Base-by-base conservation (phyloP, 92 coral and sea anemone species). In the Blastomussa wellsi region DNA sequence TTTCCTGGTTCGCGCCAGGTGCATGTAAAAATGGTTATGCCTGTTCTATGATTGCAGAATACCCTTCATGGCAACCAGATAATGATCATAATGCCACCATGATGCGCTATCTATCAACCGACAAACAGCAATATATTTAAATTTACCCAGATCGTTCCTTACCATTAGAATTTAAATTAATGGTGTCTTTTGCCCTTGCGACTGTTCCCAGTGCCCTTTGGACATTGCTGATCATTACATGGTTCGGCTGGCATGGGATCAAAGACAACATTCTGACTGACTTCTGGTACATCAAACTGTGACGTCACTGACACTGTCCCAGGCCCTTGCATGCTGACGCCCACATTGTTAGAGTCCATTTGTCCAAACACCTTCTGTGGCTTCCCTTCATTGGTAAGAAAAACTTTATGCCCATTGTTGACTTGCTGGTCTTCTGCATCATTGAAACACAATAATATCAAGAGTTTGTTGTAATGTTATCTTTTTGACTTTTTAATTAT, bases 281-380 rank as follows among this genome's bases (percentile, higher is more conserved):
- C 36, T 0, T 42, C 5, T 24, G 71, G 29, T 6, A 57, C 31
- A 13, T 57, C 65, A 57, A 59, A 4, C 1, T 48, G 31, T 59
- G 87, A 74, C 74, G 87, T 39, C 74, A 83, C 80, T 14, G 79
- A 57, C 17, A 67, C 65, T 41, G 87, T 37, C 29, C 80, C 74
- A 39, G 80, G 75, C 24, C 87, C 87, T 15, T 74, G 87, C 62
- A 64, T 31, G 17, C 60, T 62, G 31, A 83, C 16, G 12, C 72
- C 80, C 1, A 74, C 80, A 74, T 75, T 83, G 4, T 83, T 75
- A 47, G 87, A 22, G 32, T 83, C 74, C 53, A 60, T 49, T 41
- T 83, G 35, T 28, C 80, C 73, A 22, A 74, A 59, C 51, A 83
- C 74, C 10, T 75, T 48, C 29, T 83, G 87, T 17, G 60, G 64